phyloP scores from a whole-genome alignment of 2,888 invertebrate genomes.

The Caenorhabditis panamensis region DNA sequence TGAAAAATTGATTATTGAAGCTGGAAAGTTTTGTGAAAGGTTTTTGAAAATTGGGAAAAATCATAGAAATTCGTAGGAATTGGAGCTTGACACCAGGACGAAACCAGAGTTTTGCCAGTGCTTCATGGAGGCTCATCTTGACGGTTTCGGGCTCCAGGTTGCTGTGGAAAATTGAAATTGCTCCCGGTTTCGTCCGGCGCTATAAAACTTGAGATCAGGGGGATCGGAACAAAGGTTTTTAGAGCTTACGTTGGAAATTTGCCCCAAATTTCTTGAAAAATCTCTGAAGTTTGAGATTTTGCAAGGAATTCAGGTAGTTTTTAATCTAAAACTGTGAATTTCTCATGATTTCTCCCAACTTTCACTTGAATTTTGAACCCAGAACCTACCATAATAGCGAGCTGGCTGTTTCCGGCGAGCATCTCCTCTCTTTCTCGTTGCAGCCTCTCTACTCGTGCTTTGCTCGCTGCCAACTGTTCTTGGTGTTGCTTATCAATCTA shows the following conservation, averaged over 20 bases:
- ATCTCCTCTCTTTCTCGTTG: slow-evolving; percentile 43
- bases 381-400: slow-evolving; percentile 54
- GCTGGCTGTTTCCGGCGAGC: slow-evolving; percentile 47
- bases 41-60: background rate
- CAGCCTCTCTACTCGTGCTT: slow-evolving; percentile 32
- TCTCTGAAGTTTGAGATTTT: too few species aligned
- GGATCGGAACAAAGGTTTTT: too few species aligned
- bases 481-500: slow-evolving; percentile 58
- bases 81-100: too few species aligned
- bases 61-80: too few species aligned
- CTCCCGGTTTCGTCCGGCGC: background rate
- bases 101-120: too few species aligned
- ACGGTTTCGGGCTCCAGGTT: too few species aligned
- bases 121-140: too few species aligned
- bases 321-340: too few species aligned
- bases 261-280: too few species aligned
- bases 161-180: background rate
- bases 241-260: too few species aligned
- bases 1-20: slow-evolving; percentile 35
- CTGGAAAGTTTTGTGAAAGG: background rate
- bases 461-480: slow-evolving; percentile 25
- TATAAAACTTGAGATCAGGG: background rate
- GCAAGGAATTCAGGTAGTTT: too few species aligned
- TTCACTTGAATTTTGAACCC: background rate
- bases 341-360: background rate